Evolutionary conservation across 2,888 invertebrate species (phyloP), one percentile per base, ranked within the genome.

Genomic region (Syritta pipiens): DNA sequence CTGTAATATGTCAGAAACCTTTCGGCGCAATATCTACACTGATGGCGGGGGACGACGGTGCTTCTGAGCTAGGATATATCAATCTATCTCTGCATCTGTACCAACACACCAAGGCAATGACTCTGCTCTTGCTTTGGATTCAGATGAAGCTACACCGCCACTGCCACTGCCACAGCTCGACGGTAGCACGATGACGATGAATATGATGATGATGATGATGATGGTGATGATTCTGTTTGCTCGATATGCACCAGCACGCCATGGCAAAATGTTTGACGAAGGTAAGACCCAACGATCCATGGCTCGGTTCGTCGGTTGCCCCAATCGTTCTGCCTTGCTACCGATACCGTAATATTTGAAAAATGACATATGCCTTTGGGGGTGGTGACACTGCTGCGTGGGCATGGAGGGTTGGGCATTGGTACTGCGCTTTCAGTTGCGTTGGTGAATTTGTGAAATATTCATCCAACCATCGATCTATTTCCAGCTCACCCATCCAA

Each of bases 341-440:
- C 67, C 67, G 55, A 74, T 68, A 79, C 67, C 74, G 72, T 67
- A 79, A 79, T 79, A 79, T 79, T 79, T 79, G 79, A 79, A 79
- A 79, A 79, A 79, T 79, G 71, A 68, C 79, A 79, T 74, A 79
- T 74, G 79, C 79, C 79, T 74, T 37, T 5, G 24, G 35, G 79
- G 55, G 10, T 3, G 49, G 7, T 12, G 40, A 3, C 7, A 1
- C n/a, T n/a, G 37, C 12, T n/a, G 24, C 14, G 17, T 20, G 22
- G n/a, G 53, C 26, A 24, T 32, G 53, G 65, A 35, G 42, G 22
- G 67, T 26, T 44, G 60, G 32, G 63, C 46, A 67, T 74, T n/a
- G n/a, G n/a, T n/a, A n/a, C n/a, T n/a, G n/a, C n/a, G 62, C 57
- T 72, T 55, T 67, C 72, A 72, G 77, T 79, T 72, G 60, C 71